Conservation (phyloP, 1,140 invertebrate species). For the Scylla paramamosain region DNA sequence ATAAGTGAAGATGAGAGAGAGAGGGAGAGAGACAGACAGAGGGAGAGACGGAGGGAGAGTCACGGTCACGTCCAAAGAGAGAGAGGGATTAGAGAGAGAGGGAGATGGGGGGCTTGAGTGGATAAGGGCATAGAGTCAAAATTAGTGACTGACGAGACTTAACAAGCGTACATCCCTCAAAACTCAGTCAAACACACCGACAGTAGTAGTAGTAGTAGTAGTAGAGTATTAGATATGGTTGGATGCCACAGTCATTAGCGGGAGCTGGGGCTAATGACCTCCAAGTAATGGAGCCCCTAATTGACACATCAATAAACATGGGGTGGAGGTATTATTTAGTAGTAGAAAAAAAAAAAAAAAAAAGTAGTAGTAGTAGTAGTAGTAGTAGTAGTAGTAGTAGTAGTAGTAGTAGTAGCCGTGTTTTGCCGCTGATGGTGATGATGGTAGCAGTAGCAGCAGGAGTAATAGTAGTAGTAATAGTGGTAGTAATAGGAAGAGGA, state of each 20-base stretch:
- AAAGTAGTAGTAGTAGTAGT: background rate
- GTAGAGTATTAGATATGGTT: background rate
- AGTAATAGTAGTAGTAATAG: too few relatives aligned
- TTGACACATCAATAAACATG: too few relatives aligned
- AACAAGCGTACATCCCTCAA: constrained; percentile 68
- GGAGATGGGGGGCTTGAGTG: constrained; percentile 30
- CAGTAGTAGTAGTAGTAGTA: background rate
- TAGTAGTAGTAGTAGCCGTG: background rate
- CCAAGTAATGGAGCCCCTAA: too few relatives aligned
- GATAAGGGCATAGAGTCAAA: background rate
- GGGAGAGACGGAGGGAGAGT: background rate
- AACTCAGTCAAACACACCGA: constrained; percentile 55
- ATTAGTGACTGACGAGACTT: constrained; percentile 59
- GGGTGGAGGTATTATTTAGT: too few relatives aligned
- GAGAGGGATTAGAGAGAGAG: background rate
- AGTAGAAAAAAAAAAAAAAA: too few relatives aligned
- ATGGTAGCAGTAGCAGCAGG: too few relatives aligned
- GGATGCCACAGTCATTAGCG: too few relatives aligned
- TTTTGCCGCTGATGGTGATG: too few relatives aligned
- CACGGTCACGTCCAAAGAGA: background rate
- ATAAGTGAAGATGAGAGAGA: background rate
- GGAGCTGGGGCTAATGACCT: too few relatives aligned
- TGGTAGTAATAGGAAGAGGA: background rate
- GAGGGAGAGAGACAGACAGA: background rate
- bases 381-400: background rate